phyloP scores from a whole-genome alignment of 2,113 vertebrate species.

The Desmodus rotundus region DNA sequence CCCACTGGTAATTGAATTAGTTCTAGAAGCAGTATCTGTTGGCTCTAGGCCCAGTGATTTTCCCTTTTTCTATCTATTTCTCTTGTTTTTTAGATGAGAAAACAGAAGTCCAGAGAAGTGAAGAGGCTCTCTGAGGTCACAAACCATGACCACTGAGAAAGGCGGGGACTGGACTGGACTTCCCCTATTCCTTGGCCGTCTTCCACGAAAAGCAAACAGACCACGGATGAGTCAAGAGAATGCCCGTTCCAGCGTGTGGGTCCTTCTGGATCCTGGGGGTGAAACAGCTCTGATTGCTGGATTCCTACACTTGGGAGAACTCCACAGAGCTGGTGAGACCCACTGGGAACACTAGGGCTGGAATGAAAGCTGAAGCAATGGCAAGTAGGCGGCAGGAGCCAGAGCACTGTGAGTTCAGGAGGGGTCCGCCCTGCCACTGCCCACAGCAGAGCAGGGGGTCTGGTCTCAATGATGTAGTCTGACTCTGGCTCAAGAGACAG shows the following conservation, averaged over 20 bases:
- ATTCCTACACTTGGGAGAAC: neutral
- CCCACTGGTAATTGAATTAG: neutral
- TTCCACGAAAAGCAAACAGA: constrained; percentile 25
- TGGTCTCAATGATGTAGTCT: neutral
- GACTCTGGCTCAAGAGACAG: neutral
- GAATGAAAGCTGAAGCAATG: neutral
- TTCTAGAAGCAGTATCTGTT: neutral
- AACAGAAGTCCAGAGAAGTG: neutral
- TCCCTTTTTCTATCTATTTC: neutral
- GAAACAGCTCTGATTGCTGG: neutral
- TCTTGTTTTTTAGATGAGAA: neutral
- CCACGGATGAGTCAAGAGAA: neutral
- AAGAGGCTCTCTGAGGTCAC: constrained; percentile 43
- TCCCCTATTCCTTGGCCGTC: neutral
- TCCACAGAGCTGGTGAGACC: neutral
- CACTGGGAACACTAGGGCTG: neutral
- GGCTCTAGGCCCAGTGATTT: neutral
- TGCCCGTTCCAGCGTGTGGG: neutral
- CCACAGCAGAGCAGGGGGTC: neutral
- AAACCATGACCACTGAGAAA: neutral
- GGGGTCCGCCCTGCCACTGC: fast-evolving
- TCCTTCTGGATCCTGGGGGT: neutral
- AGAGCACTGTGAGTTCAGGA: neutral
- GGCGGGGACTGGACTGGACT: neutral
- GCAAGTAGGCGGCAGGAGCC: neutral